Percentiles rank a stretch among this genome's conserved stretches.
Conservation (phyloP, 2,888 invertebrate genomes). For the Elegia similella region DNA sequence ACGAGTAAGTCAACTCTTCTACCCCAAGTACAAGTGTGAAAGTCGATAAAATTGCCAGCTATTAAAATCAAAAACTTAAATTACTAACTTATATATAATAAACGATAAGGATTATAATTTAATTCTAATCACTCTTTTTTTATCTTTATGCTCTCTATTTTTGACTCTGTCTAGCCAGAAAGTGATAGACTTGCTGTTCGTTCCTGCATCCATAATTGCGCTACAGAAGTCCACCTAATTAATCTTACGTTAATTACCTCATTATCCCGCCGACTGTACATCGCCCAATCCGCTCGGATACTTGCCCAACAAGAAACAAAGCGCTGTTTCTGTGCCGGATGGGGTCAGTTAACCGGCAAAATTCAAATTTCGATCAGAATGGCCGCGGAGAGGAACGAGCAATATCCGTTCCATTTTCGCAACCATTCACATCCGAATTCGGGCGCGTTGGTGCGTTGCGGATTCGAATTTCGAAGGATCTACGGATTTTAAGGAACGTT, state of each 20-base stretch:
- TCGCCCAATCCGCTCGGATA: slow-evolving; percentile 36
- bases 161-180: too few relatives aligned
- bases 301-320: slow-evolving; percentile 63
- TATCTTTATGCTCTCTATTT: too few relatives aligned
- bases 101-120: too few relatives aligned
- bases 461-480: slow-evolving; percentile 48
- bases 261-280: slow-evolving; percentile 10
- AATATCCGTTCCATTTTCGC: slow-evolving; percentile 81
- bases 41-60: too few relatives aligned
- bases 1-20: too few relatives aligned
- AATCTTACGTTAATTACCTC: neutral
- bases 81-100: too few relatives aligned
- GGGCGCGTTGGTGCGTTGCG: slow-evolving; percentile 67
- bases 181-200: too few relatives aligned
- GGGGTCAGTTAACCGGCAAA: slow-evolving; percentile 77
- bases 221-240: neutral
- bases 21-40: too few relatives aligned
- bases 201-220: neutral
- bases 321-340: slow-evolving; percentile 61
- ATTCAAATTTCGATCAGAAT: slow-evolving; percentile 78
- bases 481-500: slow-evolving; percentile 29
- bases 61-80: too few relatives aligned
- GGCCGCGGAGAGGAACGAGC: slow-evolving; percentile 72
- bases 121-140: too few relatives aligned
- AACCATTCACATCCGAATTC: slow-evolving; percentile 59